Base-by-base conservation (phyloP, 2,888 invertebrate genomes). In the Cryptus viduatorius region DNA sequence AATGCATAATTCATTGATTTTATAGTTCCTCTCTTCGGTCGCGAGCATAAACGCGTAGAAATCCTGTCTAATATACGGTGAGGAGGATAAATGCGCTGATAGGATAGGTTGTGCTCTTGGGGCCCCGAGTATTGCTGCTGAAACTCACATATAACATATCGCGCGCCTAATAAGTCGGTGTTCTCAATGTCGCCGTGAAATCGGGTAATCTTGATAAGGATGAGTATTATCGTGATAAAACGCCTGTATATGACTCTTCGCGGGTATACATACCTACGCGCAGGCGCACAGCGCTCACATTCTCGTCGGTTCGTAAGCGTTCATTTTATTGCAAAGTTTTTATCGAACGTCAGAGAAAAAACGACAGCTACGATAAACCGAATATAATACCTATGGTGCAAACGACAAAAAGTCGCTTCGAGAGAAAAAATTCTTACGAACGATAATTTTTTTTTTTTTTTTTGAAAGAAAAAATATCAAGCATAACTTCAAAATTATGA, bases 1-100 rank as follows among this genome's bases (percentile, higher is more conserved):
- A 89, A 91, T 91, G 90, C 89, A 92, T 92, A 92, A 92, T 92
- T 92, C 90, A 92, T 92, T 89, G 87, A 89, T 90, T 89, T 89
- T 81, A 82, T 72, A 79, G 73, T 53, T 78, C 69, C 59, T 53
- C 73, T 75, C 69, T 71, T 50, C 71, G 29, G 37, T 29, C 50
- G 56, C 56, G 50, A 31, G 42, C 37, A 56, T 37, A 42, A 53
- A 65, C 31, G 42, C 37, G n/a, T 44, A 48, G 68, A 46, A 7
- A 42, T 50, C 64, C 42, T 64, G 53, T 42, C 16, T 79, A 44
- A 59, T 61, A 75, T 61, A 83, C 68, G 50, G 24, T 8, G 31
- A 31, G 77, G 59, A 67, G 53, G 31, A 68, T 31, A 56, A 48
- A 42, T 53, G 53, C 12, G 44, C 46, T 59, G 37, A 16, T 4